These are phyloP conservation scores for Tarsius wallacei DNA, from an alignment of 2,797 vertebrate species.

Conservation along the genomic window DNA sequence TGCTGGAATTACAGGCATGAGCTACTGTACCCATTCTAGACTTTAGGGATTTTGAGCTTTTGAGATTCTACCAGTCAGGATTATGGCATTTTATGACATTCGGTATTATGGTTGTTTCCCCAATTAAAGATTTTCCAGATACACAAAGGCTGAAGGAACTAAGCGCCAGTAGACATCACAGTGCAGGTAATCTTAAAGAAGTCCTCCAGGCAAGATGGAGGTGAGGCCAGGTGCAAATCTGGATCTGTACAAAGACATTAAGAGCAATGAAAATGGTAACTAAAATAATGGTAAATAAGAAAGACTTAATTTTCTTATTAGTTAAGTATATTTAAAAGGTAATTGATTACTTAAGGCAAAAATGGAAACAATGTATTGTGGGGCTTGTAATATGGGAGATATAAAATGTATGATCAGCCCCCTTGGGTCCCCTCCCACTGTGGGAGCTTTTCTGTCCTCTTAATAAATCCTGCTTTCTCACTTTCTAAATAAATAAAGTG, in stretches of 20 bases:
- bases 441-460: too few species aligned
- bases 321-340: background rate
- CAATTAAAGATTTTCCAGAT: background rate
- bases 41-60: background rate
- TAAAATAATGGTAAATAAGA: background rate
- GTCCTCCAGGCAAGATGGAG: rapidly evolving
- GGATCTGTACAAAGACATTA: rapidly evolving
- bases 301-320: background rate
- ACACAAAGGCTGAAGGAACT: background rate
- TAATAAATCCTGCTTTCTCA: too few species aligned
- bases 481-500: too few species aligned
- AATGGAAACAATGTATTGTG: too few species aligned
- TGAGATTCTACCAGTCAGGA: background rate
- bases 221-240: background rate
- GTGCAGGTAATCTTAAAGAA: too few species aligned
- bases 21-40: too few species aligned
- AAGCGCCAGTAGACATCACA: background rate
- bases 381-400: background rate
- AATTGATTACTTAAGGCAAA: background rate
- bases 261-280: too few species aligned
- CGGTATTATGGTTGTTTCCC: background rate
- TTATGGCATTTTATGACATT: background rate
- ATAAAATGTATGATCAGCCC: too few species aligned
- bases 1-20: too few species aligned
- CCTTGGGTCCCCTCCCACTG: too few species aligned